Conservation (phyloP, 2,888 invertebrate genomes). For the Sthenelais limicola region DNA sequence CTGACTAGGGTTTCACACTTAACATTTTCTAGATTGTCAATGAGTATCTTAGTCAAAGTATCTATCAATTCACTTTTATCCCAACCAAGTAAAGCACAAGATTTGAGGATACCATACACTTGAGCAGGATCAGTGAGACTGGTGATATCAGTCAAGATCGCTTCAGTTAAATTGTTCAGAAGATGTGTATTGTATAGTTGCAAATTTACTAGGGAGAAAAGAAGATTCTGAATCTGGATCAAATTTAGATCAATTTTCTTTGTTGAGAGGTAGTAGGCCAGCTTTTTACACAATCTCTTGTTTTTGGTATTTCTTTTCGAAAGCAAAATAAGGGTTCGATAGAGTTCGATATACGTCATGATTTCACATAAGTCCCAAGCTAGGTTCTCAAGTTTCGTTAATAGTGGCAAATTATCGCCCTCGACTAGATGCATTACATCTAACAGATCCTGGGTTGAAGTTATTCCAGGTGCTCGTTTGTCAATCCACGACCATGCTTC, state of each 20-base stretch:
- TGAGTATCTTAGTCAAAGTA: neutral
- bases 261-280: neutral
- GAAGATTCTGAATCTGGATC: neutral
- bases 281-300: conserved; percentile 14
- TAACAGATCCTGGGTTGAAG: conserved; percentile 19
- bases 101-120: neutral
- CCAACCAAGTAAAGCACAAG: conserved; percentile 9
- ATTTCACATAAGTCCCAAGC: conserved; percentile 14
- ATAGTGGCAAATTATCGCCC: neutral
- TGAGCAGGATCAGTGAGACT: neutral
- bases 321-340: conserved; percentile 13
- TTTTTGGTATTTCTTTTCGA: conserved; percentile 24
- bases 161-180: neutral
- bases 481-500: neutral
- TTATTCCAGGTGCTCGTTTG: conserved; percentile 6
- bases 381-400: conserved; percentile 12
- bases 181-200: neutral
- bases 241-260: neutral
- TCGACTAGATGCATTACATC: conserved; percentile 26
- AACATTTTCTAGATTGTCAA: neutral
- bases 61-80: neutral
- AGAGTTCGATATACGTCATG: conserved; percentile 31
- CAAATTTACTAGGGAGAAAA: conserved; percentile 1
- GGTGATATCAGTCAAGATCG: neutral
- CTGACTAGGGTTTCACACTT: too few species aligned